These are phyloP conservation scores for Chaetodon trifasciatus DNA, from an alignment of 2,797 vertebrate species.

Conservation along the genomic window DNA sequence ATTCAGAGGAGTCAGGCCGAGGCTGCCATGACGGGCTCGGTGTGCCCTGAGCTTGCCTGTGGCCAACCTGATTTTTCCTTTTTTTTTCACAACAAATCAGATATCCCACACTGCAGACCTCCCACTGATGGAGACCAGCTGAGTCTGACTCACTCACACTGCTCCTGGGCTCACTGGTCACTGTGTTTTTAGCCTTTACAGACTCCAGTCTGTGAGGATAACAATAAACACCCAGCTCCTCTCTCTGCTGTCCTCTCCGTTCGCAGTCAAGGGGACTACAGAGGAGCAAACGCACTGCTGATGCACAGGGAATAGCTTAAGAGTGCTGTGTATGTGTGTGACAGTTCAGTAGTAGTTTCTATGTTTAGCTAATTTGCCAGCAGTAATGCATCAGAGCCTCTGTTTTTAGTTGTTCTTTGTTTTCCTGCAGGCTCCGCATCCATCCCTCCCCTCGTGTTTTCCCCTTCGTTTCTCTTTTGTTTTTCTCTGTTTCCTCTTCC, in stretches of 20 bases:
- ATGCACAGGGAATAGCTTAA: constrained; percentile 59
- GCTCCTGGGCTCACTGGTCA: constrained; percentile 63
- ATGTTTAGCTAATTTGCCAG: constrained; percentile 61
- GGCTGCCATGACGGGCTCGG: constrained; percentile 33
- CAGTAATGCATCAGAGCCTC: constrained; percentile 62
- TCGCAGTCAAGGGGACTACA: constrained; percentile 56
- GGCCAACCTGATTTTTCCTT: constrained; percentile 38
- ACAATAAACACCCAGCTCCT: constrained; percentile 64
- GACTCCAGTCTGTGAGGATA: constrained; percentile 58
- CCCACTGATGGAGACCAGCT: constrained; percentile 70
- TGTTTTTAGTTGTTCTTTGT: constrained; percentile 50
- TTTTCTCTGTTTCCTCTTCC: constrained; percentile 31
- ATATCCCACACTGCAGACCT: constrained; percentile 60
- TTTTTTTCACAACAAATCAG: constrained; percentile 57
- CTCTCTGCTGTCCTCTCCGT: constrained; percentile 60
- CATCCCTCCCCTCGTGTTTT: constrained; percentile 30
- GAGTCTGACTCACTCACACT: constrained; percentile 71
- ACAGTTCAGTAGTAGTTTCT: constrained; percentile 51
- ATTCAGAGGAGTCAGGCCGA: constrained; percentile 42
- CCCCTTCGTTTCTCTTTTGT: constrained; percentile 10
- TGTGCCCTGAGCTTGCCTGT: constrained; percentile 48
- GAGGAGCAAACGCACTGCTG: constrained; percentile 54
- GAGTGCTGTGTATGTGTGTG: constrained; percentile 17
- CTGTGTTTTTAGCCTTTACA: constrained; percentile 67
- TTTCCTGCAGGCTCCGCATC: constrained; percentile 50